Evolutionary conservation across 2,113 vertebrate genomes (phyloP).

Genomic region (Tamias sibiricus): DNA sequence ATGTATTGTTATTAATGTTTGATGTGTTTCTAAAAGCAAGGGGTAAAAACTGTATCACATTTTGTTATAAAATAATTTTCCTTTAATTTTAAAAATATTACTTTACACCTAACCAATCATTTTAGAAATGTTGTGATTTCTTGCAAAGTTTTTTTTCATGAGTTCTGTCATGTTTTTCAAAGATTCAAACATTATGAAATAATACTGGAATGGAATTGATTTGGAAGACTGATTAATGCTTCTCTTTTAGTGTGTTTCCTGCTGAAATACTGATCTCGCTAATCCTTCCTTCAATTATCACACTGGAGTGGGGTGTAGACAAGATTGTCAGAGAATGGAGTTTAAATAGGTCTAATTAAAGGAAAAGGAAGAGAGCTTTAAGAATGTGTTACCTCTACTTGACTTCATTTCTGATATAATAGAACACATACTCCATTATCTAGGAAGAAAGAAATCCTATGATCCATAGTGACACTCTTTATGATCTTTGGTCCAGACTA

Average conservation of each 20-base stretch:
- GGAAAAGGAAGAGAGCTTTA: background rate
- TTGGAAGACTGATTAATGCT: background rate
- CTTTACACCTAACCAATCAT: background rate
- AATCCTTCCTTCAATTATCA: background rate
- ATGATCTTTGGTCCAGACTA: conserved; percentile 65
- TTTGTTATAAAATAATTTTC: background rate
- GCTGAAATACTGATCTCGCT: background rate
- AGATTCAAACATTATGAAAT: background rate
- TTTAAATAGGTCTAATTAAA: conserved; percentile 49
- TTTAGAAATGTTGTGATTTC: background rate
- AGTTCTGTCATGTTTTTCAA: conserved; percentile 4
- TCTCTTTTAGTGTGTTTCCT: background rate
- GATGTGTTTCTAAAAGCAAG: background rate
- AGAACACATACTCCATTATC: conserved; percentile 38
- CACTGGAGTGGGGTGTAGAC: background rate
- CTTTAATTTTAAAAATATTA: background rate
- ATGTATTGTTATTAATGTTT: background rate
- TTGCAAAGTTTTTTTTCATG: background rate
- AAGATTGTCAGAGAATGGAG: background rate
- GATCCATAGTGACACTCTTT: conserved; percentile 38
- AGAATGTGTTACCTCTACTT: background rate
- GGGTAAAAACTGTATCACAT: background rate
- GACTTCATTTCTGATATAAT: conserved; percentile 55
- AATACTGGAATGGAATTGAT: background rate
- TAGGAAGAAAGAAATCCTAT: conserved; percentile 75